Conservation (phyloP, 2,113 vertebrate species). For the Cryptotis parvus region DNA sequence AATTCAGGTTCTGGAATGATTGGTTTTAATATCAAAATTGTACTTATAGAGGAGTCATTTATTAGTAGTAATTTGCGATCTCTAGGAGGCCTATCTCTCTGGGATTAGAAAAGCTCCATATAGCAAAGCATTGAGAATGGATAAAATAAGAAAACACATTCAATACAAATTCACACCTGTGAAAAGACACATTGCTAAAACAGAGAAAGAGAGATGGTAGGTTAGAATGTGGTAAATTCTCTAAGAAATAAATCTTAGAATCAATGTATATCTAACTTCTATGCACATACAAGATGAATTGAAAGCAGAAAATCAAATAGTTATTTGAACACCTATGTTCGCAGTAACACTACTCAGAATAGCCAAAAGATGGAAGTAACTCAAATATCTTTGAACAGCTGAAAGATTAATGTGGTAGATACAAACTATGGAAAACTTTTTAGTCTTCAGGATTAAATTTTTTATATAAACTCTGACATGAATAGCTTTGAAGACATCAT, state of each 20-base stretch:
- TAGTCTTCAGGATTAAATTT: not conserved
- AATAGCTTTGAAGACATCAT: not conserved
- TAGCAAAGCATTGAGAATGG: not conserved
- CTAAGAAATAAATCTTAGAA: not conserved
- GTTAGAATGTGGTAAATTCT: not conserved
- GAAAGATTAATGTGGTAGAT: not conserved
- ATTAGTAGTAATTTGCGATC: not conserved
- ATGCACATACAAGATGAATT: not conserved
- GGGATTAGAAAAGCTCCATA: not conserved
- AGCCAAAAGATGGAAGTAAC: not conserved
- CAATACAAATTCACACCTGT: not conserved
- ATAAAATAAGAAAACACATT: conserved; percentile 14
- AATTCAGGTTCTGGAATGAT: not conserved
- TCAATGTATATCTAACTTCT: not conserved
- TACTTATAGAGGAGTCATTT: not conserved
- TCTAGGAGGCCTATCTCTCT: not conserved
- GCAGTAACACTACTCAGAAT: too few species aligned
- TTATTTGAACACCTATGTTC: not conserved
- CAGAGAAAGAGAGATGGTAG: not conserved
- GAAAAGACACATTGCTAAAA: not conserved
- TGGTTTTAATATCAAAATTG: not conserved
- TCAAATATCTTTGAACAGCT: not conserved
- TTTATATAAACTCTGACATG: not conserved
- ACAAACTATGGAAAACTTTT: not conserved
- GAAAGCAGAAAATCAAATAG: not conserved